A percentile compares a stretch with the other conserved stretches of the same genome.
phyloP scores from a whole-genome alignment of 2,113 vertebrate species.

The Sorex fumeus region DNA sequence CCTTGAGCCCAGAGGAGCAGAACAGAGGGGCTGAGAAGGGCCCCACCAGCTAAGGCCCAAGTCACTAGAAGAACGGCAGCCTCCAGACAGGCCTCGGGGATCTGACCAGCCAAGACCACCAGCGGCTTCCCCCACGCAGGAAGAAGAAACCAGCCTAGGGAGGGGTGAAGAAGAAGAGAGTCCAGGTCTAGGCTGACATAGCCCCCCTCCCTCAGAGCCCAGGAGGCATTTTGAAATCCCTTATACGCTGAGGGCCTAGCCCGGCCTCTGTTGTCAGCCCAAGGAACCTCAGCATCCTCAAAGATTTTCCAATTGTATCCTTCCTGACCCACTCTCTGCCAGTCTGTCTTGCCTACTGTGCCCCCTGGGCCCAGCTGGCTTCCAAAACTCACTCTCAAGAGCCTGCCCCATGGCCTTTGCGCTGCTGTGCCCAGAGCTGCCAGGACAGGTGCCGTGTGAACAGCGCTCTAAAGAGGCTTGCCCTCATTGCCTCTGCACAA shows the following conservation, averaged over 20 bases:
- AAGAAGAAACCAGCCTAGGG: no score
- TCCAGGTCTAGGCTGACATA: neutral
- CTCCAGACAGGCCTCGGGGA: no score
- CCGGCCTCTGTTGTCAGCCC: constrained; percentile 13
- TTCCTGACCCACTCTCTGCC: neutral
- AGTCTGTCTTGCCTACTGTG: neutral
- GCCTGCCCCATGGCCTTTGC: constrained; percentile 22
- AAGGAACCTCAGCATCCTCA: neutral
- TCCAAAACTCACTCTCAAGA: neutral
- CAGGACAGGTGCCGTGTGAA: neutral
- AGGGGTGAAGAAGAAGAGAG: no score
- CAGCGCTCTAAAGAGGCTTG: neutral
- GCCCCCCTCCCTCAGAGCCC: neutral
- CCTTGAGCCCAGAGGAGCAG: neutral
- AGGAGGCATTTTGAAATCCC: neutral
- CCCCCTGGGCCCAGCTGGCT: neutral
- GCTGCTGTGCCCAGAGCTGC: neutral
- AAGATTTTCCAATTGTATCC: neutral
- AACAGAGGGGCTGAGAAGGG: neutral
- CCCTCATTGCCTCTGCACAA: neutral
- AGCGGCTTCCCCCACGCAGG: no score
- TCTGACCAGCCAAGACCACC: no score
- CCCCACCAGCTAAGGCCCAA: neutral
- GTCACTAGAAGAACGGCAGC: no score
- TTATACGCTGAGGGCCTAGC: neutral